Conservation (phyloP, 2,797 vertebrate species). For the Arrhamphus sclerolepis region DNA sequence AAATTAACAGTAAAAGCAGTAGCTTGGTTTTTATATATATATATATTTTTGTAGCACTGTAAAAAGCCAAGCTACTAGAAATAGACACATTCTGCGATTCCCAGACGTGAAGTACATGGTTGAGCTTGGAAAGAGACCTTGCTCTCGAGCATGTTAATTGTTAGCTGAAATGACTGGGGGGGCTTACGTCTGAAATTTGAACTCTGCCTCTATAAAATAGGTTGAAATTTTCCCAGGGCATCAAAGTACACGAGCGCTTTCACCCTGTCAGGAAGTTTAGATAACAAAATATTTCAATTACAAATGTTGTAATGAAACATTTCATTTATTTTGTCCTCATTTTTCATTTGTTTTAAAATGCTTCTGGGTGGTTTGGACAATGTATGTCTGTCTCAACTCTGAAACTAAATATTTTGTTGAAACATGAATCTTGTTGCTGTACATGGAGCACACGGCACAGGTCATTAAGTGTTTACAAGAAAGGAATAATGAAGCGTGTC, state of each 20-base stretch:
- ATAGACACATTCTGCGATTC: conserved; percentile 3
- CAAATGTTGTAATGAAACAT: conserved; percentile 47
- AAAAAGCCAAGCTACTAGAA: conserved; percentile 3
- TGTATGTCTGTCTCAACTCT: conserved; percentile 37
- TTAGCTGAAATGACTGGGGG: conserved; percentile 25
- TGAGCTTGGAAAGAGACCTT: conserved; percentile 19
- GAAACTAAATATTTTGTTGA: conserved; percentile 63
- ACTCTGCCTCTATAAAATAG: conserved; percentile 29
- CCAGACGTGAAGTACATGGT: conserved; percentile 1
- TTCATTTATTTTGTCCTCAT: conserved; percentile 29
- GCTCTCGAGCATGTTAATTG: conserved; percentile 21
- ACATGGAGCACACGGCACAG: conserved; percentile 30
- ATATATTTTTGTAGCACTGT: conserved; percentile 3
- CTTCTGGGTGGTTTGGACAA: conserved; percentile 33
- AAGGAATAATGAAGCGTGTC: conserved; percentile 56
- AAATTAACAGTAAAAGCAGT: conserved; percentile 6
- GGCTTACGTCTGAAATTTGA: conserved; percentile 40
- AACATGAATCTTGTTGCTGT: conserved; percentile 57
- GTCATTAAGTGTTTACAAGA: conserved; percentile 48
- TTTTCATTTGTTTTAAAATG: conserved; percentile 18
- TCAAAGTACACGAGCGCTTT: conserved; percentile 4
- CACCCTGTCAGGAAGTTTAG: conserved; percentile 38
- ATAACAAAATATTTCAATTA: conserved; percentile 34
- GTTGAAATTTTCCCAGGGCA: conserved; percentile 9
- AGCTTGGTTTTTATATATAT: neutral